These are phyloP conservation scores for Sigmodon hispidus DNA, from an alignment of 2,113 vertebrate species.

Conservation along the genomic window DNA sequence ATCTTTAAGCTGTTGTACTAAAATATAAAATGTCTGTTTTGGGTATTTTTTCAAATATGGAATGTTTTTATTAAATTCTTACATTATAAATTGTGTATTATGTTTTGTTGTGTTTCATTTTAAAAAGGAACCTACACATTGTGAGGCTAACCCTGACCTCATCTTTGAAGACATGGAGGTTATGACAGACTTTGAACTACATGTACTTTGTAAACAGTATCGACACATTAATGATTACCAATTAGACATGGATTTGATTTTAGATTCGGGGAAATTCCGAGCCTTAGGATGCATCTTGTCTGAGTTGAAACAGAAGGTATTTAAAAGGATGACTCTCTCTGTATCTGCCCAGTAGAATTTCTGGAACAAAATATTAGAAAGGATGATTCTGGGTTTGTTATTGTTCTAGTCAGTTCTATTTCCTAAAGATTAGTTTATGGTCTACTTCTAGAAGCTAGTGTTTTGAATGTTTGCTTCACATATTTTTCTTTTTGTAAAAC, in stretches of 20 bases:
- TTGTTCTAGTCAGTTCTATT: constrained; percentile 4
- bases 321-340: constrained; percentile 53
- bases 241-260: constrained; percentile 89
- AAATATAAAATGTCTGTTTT: background rate
- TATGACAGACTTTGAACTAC: constrained; percentile 98
- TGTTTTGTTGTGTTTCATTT: constrained; percentile 72
- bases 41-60: constrained; percentile 23
- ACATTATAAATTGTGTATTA: background rate
- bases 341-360: constrained; percentile 17
- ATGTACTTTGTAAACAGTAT: constrained; percentile 94
- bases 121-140: constrained; percentile 94
- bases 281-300: constrained; percentile 89
- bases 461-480: constrained; percentile 9
- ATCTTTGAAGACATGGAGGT: constrained; percentile 98
- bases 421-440: background rate
- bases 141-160: constrained; percentile 92
- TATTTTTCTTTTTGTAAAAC: background rate
- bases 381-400: background rate
- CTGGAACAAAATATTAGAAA: constrained; percentile 90
- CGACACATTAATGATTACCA: constrained; percentile 88
- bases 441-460: background rate
- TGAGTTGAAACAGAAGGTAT: constrained; percentile 92
- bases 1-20: background rate
- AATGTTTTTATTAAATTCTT: constrained; percentile 6
- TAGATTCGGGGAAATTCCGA: constrained; percentile 97